These are phyloP conservation scores for Calosoma granatense DNA, from an alignment of 1,140 invertebrate genomes.

Conservation along the genomic window DNA sequence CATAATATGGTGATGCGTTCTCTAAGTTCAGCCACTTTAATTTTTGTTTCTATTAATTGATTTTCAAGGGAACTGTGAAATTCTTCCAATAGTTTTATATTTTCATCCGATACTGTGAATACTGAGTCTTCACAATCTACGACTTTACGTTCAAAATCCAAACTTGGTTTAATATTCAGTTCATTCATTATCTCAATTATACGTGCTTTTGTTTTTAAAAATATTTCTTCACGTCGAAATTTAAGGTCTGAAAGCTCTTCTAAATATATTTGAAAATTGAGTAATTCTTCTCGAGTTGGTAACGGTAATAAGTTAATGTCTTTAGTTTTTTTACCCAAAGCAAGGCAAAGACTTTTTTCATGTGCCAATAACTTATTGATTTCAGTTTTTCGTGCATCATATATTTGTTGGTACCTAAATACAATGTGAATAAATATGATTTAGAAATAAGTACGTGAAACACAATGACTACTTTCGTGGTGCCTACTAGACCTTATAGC, in stretches of 20 bases:
- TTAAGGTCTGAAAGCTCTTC: slow-evolving; percentile 42
- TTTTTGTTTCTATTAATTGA: slow-evolving; percentile 30
- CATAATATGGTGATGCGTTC: slow-evolving; percentile 44
- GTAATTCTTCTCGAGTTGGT: slow-evolving; percentile 40
- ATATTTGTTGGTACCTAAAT: not conserved
- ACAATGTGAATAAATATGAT: too few relatives aligned
- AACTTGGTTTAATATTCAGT: slow-evolving; percentile 38
- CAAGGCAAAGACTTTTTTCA: slow-evolving; percentile 25
- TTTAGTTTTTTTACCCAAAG: slow-evolving; percentile 36
- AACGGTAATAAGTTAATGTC: slow-evolving; percentile 36
- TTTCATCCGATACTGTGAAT: slow-evolving; percentile 40
- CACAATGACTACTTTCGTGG: too few relatives aligned
- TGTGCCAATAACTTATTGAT: not conserved
- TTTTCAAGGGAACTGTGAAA: slow-evolving; percentile 28
- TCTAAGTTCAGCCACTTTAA: slow-evolving; percentile 37
- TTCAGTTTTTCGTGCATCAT: not conserved
- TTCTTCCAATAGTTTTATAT: slow-evolving; percentile 42
- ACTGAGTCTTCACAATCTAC: slow-evolving; percentile 39
- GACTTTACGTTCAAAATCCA: slow-evolving; percentile 41
- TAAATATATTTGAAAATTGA: slow-evolving; percentile 39
- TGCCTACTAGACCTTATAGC: too few relatives aligned
- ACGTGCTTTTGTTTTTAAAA: slow-evolving; percentile 39
- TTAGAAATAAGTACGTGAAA: too few relatives aligned
- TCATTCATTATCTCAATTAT: slow-evolving; percentile 46
- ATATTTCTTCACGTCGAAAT: slow-evolving; percentile 40